Conservation (phyloP, 2,797 vertebrate genomes). For the Megaceryle alcyon region DNA sequence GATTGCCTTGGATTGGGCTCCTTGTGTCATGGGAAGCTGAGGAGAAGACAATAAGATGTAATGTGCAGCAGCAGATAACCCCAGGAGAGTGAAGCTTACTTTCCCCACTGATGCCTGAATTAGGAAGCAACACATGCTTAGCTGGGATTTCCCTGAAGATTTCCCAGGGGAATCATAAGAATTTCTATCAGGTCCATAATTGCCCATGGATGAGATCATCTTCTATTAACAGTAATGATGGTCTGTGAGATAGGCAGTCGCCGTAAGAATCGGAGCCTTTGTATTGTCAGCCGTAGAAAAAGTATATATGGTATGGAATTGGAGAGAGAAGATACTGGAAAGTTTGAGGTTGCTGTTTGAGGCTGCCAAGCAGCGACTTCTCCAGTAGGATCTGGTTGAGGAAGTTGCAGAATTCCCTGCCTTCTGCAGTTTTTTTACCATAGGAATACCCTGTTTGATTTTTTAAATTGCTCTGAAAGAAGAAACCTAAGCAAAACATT, state of each 20-base stretch:
- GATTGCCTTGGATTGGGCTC: neutral
- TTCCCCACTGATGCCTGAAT: neutral
- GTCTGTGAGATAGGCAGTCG: neutral
- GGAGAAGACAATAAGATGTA: neutral
- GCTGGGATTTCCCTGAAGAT: neutral
- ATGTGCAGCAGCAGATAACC: neutral
- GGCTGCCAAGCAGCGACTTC: neutral
- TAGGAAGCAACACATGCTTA: neutral
- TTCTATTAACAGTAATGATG: neutral
- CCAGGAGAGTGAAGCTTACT: neutral
- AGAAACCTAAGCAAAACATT: conserved; percentile 73
- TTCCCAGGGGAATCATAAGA: neutral
- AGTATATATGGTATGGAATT: neutral
- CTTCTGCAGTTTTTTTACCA: conserved; percentile 30
- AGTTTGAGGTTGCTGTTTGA: neutral
- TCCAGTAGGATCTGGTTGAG: neutral
- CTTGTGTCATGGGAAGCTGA: neutral
- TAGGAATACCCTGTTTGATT: conserved; percentile 22
- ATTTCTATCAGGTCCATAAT: neutral
- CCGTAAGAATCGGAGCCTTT: neutral
- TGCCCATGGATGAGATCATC: accelerated
- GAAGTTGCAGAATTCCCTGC: conserved; percentile 6
- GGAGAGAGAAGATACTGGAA: neutral
- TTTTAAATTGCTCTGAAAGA: conserved; percentile 58
- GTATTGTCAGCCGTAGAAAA: neutral